Base-by-base conservation (phyloP, 2,888 invertebrate genomes). In the Nineta flava region DNA sequence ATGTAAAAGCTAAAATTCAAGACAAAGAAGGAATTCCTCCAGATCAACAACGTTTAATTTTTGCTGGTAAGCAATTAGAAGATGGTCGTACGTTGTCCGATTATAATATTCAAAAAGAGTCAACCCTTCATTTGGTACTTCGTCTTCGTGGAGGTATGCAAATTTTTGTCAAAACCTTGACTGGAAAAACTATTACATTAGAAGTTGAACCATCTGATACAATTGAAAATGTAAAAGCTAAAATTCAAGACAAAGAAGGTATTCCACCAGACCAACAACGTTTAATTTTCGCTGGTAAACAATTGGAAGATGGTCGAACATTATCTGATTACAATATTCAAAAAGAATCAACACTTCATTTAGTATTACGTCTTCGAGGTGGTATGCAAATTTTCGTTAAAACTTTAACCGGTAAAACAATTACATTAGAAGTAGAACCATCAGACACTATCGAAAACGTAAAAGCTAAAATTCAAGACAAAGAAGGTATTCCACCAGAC, bases 361-460 rank as follows among this genome's bases (percentile, higher is more conserved):
- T 76, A 48, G 75, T 75, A 1, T 59, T 75, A 34, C 68, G 77
- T 55, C 69, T 79, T 21, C 63, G 77, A 55, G 80, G 81, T 49
- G 65, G 65, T 48, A 64, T 64, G 64, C 77, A 79, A 64, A 79
- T 79, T 57, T 76, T 69, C 32, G 62, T 61, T 2, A 63, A 60
- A 52, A 66, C 64, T 12, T 55, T 63, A 54, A 68, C 65, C 12
- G 74, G 74, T 16, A 75, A 75, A 55, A 75, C 74, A 21, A 73
- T 73, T 54, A 71, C 72, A 0, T 56, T 72, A n/a, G 65, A 61
- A 57, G 68, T 74, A 1, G 77, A 79, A 58, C 84, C 91, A 48
- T 87, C 87, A 1, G 91, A 93, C 64, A 87, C 88, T 9, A 92
- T 93, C 59, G 92, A 93, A 71, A 92, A 93, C 79, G 91, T 93